Evolutionary conservation across 2,888 invertebrate genomes (phyloP).

Genomic region (Drosophila rellima): DNA sequence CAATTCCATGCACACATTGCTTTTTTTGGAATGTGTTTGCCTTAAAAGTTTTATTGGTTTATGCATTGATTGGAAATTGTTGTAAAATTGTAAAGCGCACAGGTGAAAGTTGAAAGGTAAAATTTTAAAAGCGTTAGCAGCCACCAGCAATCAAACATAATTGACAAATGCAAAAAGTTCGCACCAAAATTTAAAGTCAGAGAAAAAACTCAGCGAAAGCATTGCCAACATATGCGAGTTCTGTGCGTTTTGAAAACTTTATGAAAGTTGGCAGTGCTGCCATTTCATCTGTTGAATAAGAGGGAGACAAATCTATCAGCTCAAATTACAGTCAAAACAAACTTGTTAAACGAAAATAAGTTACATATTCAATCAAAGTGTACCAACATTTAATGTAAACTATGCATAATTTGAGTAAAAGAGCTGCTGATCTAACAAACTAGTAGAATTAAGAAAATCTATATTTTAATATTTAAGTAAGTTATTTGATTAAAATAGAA

Average conservation of each 20-base stretch:
- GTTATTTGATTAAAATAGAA: too few species aligned
- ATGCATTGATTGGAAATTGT: slow-evolving; percentile 52
- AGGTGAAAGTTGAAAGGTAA: slow-evolving; percentile 41
- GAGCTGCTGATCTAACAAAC: not conserved
- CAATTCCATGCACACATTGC: slow-evolving; percentile 25
- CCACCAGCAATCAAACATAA: slow-evolving; percentile 48
- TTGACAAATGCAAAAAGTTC: slow-evolving; percentile 54
- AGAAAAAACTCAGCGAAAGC: not conserved
- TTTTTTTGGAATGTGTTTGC: slow-evolving; percentile 19
- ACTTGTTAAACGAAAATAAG: too few species aligned
- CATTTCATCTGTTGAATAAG: not conserved
- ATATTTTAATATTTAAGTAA: too few species aligned
- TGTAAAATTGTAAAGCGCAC: slow-evolving; percentile 16
- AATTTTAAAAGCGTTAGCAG: slow-evolving; percentile 24
- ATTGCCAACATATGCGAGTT: not conserved
- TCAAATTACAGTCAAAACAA: too few species aligned
- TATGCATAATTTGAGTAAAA: not conserved
- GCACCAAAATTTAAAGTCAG: slow-evolving; percentile 17
- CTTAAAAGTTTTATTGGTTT: slow-evolving; percentile 54
- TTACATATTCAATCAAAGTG: too few species aligned
- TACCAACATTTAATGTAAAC: not conserved
- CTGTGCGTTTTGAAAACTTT: not conserved
- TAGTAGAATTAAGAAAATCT: too few species aligned
- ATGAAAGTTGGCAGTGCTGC: not conserved
- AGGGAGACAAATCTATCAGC: not conserved